Base-by-base conservation (phyloP, 2,888 invertebrate genomes). In the Drosophila testacea region DNA sequence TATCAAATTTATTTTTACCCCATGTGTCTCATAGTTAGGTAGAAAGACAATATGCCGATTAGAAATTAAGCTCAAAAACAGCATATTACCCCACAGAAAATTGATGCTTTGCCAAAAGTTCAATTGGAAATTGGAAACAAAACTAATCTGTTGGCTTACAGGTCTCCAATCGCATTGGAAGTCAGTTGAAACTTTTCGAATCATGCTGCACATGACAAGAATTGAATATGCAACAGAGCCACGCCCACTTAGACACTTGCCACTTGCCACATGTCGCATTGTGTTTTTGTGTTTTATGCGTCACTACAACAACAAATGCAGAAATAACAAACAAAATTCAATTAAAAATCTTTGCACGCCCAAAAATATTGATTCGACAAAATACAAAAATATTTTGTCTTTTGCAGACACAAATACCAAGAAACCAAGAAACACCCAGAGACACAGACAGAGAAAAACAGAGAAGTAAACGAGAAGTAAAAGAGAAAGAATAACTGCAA, bases 271-370 rank as follows among this genome's bases (percentile, higher is more conserved):
- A 62, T 73, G 74, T 68, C 63, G 78, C 73, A 73, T 28, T 55
- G 44, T 32, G 32, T 7, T 11, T 28, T n/a, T 48, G 41, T 30
- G 42, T n/a, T 3, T 28, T 13, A 66, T 74, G 78, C 68, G 74
- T 75, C 75, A 78, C 16, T 9, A 32, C 67, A 28, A 28, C n/a
- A n/a, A 13, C 11, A 36, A 28, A 38, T 7, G 36, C 44, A 39
- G 30, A 62, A 39, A 47, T 27, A 51, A 60, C 42, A 54, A 64
- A 71, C 77, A 83, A 69, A 83, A 81, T 72, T 87, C 89, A 88
- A 88, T 83, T 88, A 87, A 88, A 81, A 88, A 76, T 69, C 83
- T 69, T 69, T 79, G 73, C 83, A 83, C 85, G 87, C 82, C 79
- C 79, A 64, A 73, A 69, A 75, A 68, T 74, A 81, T 72, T 69